Percentiles rank a stretch among this genome's conserved stretches.
Conservation (phyloP, 2,113 vertebrate species). For the Dipodomys stephensi region DNA sequence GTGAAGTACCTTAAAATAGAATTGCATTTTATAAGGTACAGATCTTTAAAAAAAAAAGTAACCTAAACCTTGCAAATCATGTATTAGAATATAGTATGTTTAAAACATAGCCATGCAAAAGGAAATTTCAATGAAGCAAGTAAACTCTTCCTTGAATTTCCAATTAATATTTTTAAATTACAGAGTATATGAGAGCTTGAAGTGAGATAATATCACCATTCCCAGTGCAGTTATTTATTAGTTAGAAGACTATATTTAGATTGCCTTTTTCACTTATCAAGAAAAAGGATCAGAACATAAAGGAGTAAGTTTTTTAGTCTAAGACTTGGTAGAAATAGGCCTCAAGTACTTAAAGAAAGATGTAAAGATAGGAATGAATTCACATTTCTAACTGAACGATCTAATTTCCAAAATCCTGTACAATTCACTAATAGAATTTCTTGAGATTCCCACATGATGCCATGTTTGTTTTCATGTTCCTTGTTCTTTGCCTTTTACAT, state of each 20-base stretch:
- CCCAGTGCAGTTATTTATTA: conserved; percentile 25
- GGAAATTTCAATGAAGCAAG: conserved; percentile 2
- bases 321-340: conserved; percentile 9
- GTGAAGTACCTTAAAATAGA: background rate
- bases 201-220: conserved; percentile 33
- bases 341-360: conserved; percentile 42
- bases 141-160: background rate
- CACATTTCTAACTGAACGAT: background rate
- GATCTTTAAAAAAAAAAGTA: background rate
- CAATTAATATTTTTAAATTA: conserved; percentile 36
- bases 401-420: conserved; percentile 5
- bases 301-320: conserved; percentile 45
- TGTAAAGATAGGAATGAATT: conserved; percentile 42
- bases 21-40: background rate
- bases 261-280: conserved; percentile 24
- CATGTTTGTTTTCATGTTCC: conserved; percentile 11
- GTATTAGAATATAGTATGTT: background rate
- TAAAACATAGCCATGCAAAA: conserved; percentile 5
- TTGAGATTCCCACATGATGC: background rate
- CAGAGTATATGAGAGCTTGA: conserved; percentile 12
- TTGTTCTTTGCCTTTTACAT: background rate
- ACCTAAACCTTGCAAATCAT: background rate
- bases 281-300: conserved; percentile 63
- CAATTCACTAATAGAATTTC: background rate
- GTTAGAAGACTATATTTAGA: conserved; percentile 8